Base-by-base conservation (phyloP, 2,888 invertebrate genomes). In the Tachina fera region DNA sequence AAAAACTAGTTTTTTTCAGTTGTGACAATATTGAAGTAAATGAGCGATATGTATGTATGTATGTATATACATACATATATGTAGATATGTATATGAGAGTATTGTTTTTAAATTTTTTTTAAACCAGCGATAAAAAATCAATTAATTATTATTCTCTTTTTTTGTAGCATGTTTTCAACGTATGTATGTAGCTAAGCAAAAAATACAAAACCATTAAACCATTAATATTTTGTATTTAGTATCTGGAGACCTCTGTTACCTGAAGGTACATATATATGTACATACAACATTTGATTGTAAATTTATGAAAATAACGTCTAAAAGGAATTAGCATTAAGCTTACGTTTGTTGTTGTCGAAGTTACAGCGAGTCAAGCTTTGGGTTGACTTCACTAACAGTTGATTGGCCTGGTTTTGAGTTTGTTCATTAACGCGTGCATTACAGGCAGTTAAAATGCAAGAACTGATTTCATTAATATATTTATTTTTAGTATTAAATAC, bases 401-500 rank as follows among this genome's bases (percentile, higher is more conserved):
- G 68, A 72, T 67, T 67, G 65, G 45, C 65, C 67, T 79, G 78
- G 49, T 70, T 67, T 58, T 47, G 14, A 51, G 71, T 80, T 71
- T 47, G 58, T 71, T 49, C 13, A 43, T 56, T 43, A 51, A 43
- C 45, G 19, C 71, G 14, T 51, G 39, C 10, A 67, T 49, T 45
- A 51, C 16, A 71, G 13, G 22, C 9, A 56, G 53, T 47, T 51
- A 51, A 43, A 72, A 86, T 86, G 79, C 60, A 22, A 47, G 53
- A 41, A 19, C 75, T 76, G 43, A 49, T 71, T 60, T 41, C 53
- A 22, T 14, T 86, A 45, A 56, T 49, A 58, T 41, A n/a, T 71
- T 67, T 86, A 72, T 56, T 83, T 63, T 72, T 83, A 56, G 60
- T 76, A 67, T 67, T 79, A 16, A 72, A 76, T 76, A 49, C 49